Evolutionary conservation across 1,140 invertebrate genomes (phyloP).

Genomic region (Bombus fervidus): DNA sequence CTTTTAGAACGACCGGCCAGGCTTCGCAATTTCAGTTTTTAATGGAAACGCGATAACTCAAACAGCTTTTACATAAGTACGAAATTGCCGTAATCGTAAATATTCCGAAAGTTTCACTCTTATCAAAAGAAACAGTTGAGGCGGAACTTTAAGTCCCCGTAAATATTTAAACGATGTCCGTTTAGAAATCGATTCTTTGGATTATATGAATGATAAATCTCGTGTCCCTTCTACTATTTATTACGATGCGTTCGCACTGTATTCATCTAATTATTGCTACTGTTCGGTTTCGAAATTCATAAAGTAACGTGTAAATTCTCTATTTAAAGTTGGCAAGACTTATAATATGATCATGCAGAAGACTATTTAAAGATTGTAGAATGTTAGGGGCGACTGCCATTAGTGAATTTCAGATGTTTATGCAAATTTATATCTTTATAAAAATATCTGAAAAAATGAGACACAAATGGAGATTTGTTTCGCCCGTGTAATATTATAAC

Average conservation of each 20-base stretch:
- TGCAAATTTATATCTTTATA: too few relatives aligned
- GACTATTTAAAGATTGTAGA: background rate
- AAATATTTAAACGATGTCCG: slow-evolving; percentile 29
- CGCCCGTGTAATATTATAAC: too few relatives aligned
- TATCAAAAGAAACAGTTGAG: background rate
- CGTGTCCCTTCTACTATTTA: background rate
- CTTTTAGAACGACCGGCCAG: background rate
- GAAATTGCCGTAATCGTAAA: slow-evolving; percentile 38
- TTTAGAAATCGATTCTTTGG: background rate
- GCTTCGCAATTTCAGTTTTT: slow-evolving; percentile 46
- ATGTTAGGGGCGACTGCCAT: too few relatives aligned
- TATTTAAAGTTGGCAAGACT: too few relatives aligned
- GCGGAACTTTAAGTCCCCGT: background rate
- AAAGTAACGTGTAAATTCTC: too few relatives aligned
- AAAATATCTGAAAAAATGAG: too few relatives aligned
- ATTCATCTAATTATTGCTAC: background rate
- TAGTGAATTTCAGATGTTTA: too few relatives aligned
- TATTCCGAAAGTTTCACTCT: slow-evolving; percentile 19
- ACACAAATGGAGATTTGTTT: too few relatives aligned
- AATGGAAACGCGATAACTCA: slow-evolving; percentile 45
- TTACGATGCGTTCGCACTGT: background rate
- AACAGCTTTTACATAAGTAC: slow-evolving; percentile 18
- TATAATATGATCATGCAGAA: background rate
- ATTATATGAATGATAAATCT: background rate
- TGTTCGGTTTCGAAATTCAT: background rate